Evolutionary conservation across 2,113 vertebrate species (phyloP), one percentile per base, ranked within the genome.

Genomic region (Entomyzon cyanotis): DNA sequence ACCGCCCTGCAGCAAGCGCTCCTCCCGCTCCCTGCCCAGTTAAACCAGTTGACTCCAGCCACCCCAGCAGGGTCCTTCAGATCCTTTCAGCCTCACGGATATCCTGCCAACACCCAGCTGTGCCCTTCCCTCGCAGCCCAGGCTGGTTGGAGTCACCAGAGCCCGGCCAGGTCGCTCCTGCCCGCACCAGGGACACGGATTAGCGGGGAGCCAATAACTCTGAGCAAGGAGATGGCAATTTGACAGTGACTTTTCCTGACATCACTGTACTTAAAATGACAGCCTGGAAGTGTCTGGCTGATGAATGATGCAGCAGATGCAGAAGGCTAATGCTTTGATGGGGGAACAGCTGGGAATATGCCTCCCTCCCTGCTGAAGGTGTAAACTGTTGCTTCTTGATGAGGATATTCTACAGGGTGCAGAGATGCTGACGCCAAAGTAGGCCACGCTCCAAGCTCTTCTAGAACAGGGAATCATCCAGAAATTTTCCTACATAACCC

Each of bases 281-380:
- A 96, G 88, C 81, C 81, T 87, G 74, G 46, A 83, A 94, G 91
- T 20, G 93, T 70, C 78, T 77, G 5, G 8, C 87, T 95, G 93
- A 91, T 91, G 92, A 95, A 86, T 77, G 95, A 95, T 83, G 87
- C 93, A 95, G 94, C 90, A 95, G 93, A 91, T 85, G 91, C 82
- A 93, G 84, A 55, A 75, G 84, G 69, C 64, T 60, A 83, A 94
- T 31, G 90, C 93, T 91, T 17, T 84, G 95, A 91, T 87, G 94
- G 17, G 6, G 87, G 27, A 83, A 80, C 82, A 96, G 89, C 93
- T 90, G 94, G 96, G 93, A 94, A 87, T 55, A 74, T 44, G 69
- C 70, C 78, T 84, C 74, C 53, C 78, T 78, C 92, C 75, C 85
- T 21, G 70, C 78, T 27, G 44, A 87, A 80, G 93, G 79, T 87